These are phyloP conservation scores for Bombus sibiricus DNA, from an alignment of 1,140 invertebrate genomes.

Conservation along the genomic window DNA sequence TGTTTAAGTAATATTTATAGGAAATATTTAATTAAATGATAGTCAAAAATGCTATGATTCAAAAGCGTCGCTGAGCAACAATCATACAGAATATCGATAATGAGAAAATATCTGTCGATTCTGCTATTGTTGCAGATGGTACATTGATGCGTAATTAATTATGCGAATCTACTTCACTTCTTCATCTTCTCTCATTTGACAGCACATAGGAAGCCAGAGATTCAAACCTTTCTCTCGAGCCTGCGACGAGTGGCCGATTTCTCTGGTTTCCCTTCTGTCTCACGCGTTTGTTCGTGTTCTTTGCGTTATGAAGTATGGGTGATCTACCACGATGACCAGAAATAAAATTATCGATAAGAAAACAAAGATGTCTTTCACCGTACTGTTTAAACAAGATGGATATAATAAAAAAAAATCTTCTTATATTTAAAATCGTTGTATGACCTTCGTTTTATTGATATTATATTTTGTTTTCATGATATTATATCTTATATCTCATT, in stretches of 20 bases:
- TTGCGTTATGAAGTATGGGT: not conserved
- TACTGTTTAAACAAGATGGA: not conserved
- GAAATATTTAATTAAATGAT: not conserved
- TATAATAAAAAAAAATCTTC: not conserved
- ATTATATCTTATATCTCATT: not conserved
- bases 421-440: not conserved
- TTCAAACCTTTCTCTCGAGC: constrained; percentile 19
- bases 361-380: no score
- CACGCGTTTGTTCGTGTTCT: no score
- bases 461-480: not conserved
- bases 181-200: constrained; percentile 5
- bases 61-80: not conserved
- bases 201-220: not conserved
- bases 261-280: not conserved
- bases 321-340: not conserved
- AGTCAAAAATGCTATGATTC: not conserved
- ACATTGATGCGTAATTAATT: constrained; percentile 39
- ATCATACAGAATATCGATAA: no score
- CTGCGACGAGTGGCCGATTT: not conserved
- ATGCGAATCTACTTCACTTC: constrained; percentile 10
- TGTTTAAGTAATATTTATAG: not conserved
- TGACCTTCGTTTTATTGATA: not conserved
- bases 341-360: not conserved
- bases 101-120: not conserved
- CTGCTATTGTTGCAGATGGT: not conserved